Base-by-base conservation (phyloP, 37 sponge, comb jelly and placozoan species). In the Tethya wilhelma region DNA sequence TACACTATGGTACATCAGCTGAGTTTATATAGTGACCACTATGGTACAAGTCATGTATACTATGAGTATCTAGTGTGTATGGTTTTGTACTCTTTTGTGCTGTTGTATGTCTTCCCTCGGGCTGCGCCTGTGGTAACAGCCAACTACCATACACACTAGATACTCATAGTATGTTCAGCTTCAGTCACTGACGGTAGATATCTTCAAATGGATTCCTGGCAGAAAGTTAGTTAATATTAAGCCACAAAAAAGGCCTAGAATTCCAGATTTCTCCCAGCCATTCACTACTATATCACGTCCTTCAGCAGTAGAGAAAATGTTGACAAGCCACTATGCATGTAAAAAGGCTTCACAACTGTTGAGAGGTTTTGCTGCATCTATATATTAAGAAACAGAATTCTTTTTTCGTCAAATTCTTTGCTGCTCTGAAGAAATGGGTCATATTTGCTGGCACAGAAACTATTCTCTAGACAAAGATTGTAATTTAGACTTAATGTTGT, bases 371-470 rank as follows among this genome's bases (percentile, higher is more conserved):
- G 14, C 53, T 49, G 53, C 9, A 75, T 44, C 36, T 6, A 44
- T 43, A 45, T 84, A 84, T 59, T 84, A 84, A 5, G 40, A 1
- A 62, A 64, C 63, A 53, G n/a, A 86, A 86, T 64, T 81, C 56
- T 49, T 49, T 49, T 49, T 14, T 49, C 9, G 53, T 14, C n/a
- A 49, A 5, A 22, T 67, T 74, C 59, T 84, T 87, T 28, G 81
- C 81, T 59, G 58, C 64, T 14, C 71, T 77, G 64, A 86, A 74
- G n/a, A n/a, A n/a, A n/a, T n/a, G n/a, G n/a, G n/a, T n/a, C n/a
- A n/a, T n/a, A n/a, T n/a, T n/a, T 8, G 80, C 67, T 11, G 87
- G 87, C 37, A 86, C 80, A 44, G 75, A 34, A 26, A 86, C 68
- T 40, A 79, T 33, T 73, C 40, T 46, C 79, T 86, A 64, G 56